Percentiles rank a stretch among this genome's conserved stretches.
phyloP scores from a whole-genome alignment of 2,113 vertebrate genomes.

The Euleptes europaea region DNA sequence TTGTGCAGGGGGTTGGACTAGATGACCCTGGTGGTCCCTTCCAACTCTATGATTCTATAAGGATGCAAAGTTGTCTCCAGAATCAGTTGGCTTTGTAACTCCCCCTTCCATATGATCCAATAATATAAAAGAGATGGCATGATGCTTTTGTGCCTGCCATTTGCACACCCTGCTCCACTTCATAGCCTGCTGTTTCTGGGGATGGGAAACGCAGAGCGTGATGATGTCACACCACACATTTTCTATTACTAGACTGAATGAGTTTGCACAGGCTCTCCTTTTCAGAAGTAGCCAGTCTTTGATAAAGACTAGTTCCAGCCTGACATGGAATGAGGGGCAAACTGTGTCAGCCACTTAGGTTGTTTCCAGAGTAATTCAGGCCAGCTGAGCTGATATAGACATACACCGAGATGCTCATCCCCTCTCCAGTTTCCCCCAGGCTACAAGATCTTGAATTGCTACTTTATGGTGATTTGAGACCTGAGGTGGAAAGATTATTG shows the following conservation, averaged over 20 bases:
- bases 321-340: neutral
- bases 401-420: neutral
- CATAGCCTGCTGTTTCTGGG: no score
- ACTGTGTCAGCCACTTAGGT: neutral
- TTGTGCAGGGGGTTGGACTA: no score
- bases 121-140: neutral
- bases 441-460: neutral
- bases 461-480: neutral
- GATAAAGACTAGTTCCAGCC: neutral
- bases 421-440: neutral
- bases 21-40: no score
- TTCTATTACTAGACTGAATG: no score
- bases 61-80: neutral
- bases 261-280: neutral
- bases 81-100: neutral
- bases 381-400: neutral
- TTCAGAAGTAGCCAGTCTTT: neutral
- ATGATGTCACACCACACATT: neutral
- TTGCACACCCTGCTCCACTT: neutral
- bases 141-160: neutral
- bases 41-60: no score
- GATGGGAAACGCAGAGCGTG: neutral
- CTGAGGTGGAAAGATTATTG: neutral
- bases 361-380: neutral
- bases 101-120: neutral